A percentile compares a stretch with the other conserved stretches of the same genome.
These are phyloP conservation scores for Tauraco erythrolophus DNA, from an alignment of 2,113 vertebrate species.

Conservation along the genomic window DNA sequence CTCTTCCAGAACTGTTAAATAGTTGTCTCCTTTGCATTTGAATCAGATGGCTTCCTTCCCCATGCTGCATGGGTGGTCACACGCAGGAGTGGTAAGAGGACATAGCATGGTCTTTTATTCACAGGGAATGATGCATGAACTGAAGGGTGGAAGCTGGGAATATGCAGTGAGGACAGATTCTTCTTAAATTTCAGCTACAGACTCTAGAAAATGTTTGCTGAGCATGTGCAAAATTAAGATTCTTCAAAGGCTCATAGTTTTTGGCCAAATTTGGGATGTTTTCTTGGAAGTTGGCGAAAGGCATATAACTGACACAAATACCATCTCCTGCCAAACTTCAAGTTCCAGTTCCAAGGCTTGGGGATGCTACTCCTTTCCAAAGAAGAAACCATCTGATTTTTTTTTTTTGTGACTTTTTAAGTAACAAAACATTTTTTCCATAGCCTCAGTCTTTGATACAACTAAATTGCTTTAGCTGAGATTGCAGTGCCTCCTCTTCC, in stretches of 20 bases:
- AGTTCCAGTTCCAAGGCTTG: constrained; percentile 7
- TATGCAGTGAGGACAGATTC: not conserved
- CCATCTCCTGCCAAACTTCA: constrained; percentile 41
- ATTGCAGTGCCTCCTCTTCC: not conserved
- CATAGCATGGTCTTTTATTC: not conserved
- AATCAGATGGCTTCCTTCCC: not conserved
- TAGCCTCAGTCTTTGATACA: constrained; percentile 11
- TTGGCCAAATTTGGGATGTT: constrained; percentile 67
- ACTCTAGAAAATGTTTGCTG: constrained; percentile 6
- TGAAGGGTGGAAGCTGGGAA: not conserved
- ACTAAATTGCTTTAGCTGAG: not conserved
- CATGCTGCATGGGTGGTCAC: not conserved
- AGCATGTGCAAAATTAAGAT: not conserved
- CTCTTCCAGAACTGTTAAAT: not conserved
- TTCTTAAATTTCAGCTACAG: not conserved
- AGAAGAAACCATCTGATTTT: constrained; percentile 5
- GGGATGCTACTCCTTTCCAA: constrained; percentile 14
- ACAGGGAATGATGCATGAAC: not conserved
- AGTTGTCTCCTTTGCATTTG: not conserved
- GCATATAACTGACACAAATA: constrained; percentile 25
- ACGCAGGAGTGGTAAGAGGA: not conserved
- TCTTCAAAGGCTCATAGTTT: not conserved
- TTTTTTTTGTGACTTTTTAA: constrained; percentile 29
- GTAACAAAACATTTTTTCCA: constrained; percentile 39
- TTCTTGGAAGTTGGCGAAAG: constrained; percentile 56